Evolutionary conservation across 2,113 vertebrate genomes (phyloP), one percentile per base, ranked within the genome.

Genomic region (Zapus hudsonius): DNA sequence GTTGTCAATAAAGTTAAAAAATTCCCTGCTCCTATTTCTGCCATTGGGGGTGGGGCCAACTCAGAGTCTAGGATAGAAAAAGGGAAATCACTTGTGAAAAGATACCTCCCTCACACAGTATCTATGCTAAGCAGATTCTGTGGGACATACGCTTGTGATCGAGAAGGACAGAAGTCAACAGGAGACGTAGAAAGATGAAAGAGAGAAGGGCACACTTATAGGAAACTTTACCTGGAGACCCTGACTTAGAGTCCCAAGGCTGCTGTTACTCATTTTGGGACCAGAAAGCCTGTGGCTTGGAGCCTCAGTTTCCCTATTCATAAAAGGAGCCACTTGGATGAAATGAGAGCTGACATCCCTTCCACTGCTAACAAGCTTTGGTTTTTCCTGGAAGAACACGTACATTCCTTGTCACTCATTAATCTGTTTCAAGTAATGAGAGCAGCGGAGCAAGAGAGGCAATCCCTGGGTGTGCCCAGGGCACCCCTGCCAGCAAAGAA

Each of bases 371-470:
- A 81, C 63, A 80, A 63, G 47, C 89, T 82, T 52, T 29, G 66
- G 57, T 74, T 93, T 92, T 95, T 96, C 67, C 94, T 96, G 89
- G 95, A 96, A 89, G 57, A 74, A 38, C 2, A 9, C 40, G 25
- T 25, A 78, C 76, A 86, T 93, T 87, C 86, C 67, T 93, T 94
- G 72, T 67, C 72, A 78, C 33, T 61, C 90, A 92, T 13, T 80
- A 84, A 87, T 95, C 80, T 25, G 8, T 86, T 92, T 93, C 42
- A 74, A 92, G 31, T 12, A 87, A 82, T 87, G 31, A 13, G 42
- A 83, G 52, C 52, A 10, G 52, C 52, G 16, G 57, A 87, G 47
- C 16, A 29, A 36, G 5, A 72, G 63, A 93, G 72, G 42, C 36
- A 25, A 20, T n/a, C 91, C 25, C 25, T 90, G 61, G 40, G 44